Evolutionary conservation across 1,140 invertebrate genomes (phyloP), one percentile per base, ranked within the genome.

Genomic region (Berghia stephanieae): DNA sequence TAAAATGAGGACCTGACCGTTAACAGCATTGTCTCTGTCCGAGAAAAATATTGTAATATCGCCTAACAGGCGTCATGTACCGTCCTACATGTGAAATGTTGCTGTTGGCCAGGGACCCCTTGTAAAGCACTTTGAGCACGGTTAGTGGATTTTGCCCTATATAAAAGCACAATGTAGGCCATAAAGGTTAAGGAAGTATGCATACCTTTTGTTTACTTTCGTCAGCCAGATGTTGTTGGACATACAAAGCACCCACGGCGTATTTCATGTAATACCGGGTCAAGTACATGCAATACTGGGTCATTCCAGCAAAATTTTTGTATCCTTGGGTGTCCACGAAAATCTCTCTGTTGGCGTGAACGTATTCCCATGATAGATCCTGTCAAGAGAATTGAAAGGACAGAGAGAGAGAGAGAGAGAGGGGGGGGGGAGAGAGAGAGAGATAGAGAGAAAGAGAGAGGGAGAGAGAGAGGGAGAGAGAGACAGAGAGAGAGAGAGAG

Each of bases 211-310:
- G 72, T 74, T 85, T 86, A 81, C 84, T 79, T 79, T 87, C 80
- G 27, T 79, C 77, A 0, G 80, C 72, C 60, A 88, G 85, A 76
- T 88, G 86, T 57, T 87, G 82, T 4, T 88, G 83, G 70, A 92
- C 89, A 66, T 91, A 88, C 31, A 92, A 81, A 18, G 90, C 87
- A 10, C 92, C 88, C 16, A 92, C 80, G 21, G 91, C 92, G 72
- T 92, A 89, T 8, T 89, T 88, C 86, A 93, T 91, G 77, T 89
- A 90, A 40, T 88, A 87, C 38, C 90, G 85, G 3, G 91, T 85
- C 16, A 90, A 87, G 73, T 87, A 83, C 44, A 92, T 89, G 82
- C 93, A 93, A 78, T 91, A 90, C 83, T 92, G 90, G 91, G 92
- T 92, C 34, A 91, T 84, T 49, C 91, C 90, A 68, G 87, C 80